Evolutionary conservation across 2,888 invertebrate species (phyloP).

Genomic region (Rhingia campestris): DNA sequence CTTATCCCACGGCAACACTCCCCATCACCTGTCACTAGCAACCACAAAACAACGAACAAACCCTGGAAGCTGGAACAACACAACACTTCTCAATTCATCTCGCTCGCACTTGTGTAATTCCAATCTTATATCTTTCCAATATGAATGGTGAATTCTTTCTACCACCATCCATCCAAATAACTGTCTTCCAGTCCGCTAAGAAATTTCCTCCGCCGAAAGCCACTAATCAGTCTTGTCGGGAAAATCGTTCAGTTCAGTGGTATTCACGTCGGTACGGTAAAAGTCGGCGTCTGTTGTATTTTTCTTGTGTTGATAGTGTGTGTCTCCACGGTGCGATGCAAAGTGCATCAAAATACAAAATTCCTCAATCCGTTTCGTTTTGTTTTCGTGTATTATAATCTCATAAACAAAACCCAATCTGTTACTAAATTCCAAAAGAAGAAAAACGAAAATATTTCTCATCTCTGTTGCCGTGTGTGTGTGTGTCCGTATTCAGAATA

Average conservation of each 20-base stretch:
- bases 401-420: conserved; percentile 9
- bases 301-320: conserved; percentile 1
- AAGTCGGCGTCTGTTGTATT: conserved; percentile 52
- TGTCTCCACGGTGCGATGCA: conserved; percentile 22
- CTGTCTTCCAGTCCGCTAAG: conserved; percentile 32
- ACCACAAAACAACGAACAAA: conserved; percentile 18
- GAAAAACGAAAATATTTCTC: conserved; percentile 5
- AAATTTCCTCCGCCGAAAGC: conserved; percentile 20
- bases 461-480: conserved; percentile 6
- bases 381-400: not conserved
- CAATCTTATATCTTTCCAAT: not conserved
- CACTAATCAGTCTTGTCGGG: conserved; percentile 52
- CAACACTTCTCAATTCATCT: not conserved
- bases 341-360: conserved; percentile 24
- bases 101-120: not conserved
- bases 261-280: conserved; percentile 28
- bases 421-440: not conserved
- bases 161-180: not conserved
- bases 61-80: conserved; percentile 39
- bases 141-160: conserved; percentile 36
- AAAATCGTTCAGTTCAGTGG: conserved; percentile 50
- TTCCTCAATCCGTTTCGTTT: not conserved
- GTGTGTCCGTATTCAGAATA: conserved; percentile 20
- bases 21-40: conserved; percentile 7
- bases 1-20: conserved; percentile 16